Conservation (phyloP, 2,797 vertebrate species). For the Periophthalmus magnuspinnatus region DNA sequence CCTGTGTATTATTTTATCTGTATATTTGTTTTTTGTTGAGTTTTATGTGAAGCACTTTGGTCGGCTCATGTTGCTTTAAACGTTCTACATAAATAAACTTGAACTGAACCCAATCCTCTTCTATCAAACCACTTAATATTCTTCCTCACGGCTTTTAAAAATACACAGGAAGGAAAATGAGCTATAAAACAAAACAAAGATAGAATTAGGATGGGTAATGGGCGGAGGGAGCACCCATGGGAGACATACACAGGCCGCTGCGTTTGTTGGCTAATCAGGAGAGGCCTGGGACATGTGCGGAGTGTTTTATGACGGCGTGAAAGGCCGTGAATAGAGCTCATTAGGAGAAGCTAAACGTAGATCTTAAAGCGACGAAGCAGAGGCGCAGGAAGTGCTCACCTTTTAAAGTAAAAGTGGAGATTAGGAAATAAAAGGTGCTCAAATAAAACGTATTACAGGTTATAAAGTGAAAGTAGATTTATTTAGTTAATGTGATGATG, state of each 20-base stretch:
- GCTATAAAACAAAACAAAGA: slow-evolving; percentile 44
- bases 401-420: neutral
- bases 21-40: no score
- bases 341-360: slow-evolving; percentile 8
- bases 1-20: no score
- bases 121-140: neutral
- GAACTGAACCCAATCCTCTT: no score
- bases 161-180: slow-evolving; percentile 34
- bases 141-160: slow-evolving; percentile 1
- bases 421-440: neutral
- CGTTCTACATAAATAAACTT: no score
- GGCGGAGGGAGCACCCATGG: slow-evolving; percentile 30
- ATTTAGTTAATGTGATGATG: neutral
- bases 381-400: neutral
- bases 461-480: neutral
- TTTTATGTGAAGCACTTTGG: no score
- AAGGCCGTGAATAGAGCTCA: slow-evolving; percentile 26
- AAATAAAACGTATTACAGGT: neutral
- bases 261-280: slow-evolving; percentile 60
- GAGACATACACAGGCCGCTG: slow-evolving; percentile 52
- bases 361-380: neutral
- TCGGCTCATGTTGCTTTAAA: no score
- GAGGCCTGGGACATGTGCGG: slow-evolving; percentile 50
- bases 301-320: slow-evolving; percentile 54
- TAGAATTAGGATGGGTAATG: slow-evolving; percentile 9